A percentile compares a stretch with the other conserved stretches of the same genome.
phyloP scores from a whole-genome alignment of 2,113 vertebrate genomes.

The Pituophis catenifer region DNA sequence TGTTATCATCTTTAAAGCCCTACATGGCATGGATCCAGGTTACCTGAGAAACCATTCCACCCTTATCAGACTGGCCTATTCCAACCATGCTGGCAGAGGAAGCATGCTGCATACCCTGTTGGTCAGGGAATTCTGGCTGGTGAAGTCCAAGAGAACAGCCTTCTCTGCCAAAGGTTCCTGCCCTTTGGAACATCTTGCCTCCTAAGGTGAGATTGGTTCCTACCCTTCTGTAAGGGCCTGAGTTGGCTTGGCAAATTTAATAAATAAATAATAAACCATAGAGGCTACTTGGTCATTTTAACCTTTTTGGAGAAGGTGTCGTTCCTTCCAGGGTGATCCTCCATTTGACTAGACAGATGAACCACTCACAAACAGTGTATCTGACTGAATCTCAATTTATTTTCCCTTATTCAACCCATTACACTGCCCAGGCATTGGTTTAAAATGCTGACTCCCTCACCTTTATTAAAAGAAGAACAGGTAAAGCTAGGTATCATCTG shows the following conservation, averaged over 20 bases:
- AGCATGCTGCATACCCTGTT: neutral
- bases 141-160: neutral
- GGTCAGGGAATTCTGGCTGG: neutral
- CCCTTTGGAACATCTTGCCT: neutral
- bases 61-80: neutral
- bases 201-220: neutral
- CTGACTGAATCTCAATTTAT: neutral
- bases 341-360: neutral
- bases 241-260: neutral
- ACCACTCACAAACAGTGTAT: neutral
- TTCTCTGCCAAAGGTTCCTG: neutral
- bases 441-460: neutral
- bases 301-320: neutral
- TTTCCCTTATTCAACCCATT: neutral
- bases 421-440: neutral
- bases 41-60: neutral
- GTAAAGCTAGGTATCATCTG: neutral
- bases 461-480: neutral
- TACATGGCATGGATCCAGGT: neutral
- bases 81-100: neutral
- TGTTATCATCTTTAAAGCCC: neutral
- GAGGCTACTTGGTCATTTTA: neutral
- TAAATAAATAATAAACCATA: neutral
- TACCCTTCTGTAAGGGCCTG: neutral
- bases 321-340: neutral